Evolutionary conservation across 37 sponge, comb jelly and placozoan genomes (phyloP).

Genomic region (Aplysina aerophoba): DNA sequence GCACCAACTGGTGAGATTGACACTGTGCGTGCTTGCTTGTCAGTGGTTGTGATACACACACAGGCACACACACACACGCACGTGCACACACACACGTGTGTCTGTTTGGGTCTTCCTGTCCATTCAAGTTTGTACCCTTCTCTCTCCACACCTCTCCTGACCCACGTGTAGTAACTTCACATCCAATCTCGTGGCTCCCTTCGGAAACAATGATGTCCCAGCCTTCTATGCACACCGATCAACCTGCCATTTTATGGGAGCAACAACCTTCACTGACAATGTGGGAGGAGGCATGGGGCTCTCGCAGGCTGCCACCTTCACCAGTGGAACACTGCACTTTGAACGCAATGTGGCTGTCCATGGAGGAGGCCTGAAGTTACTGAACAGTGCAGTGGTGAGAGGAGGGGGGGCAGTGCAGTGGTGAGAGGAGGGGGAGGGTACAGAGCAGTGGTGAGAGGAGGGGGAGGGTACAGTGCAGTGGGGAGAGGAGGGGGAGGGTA

Average conservation of each 20-base stretch:
- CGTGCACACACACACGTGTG: no score
- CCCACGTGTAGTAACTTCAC: background rate
- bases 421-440: no score
- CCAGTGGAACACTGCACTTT: background rate
- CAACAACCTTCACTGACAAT: background rate
- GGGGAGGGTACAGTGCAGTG: no score
- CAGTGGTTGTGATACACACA: no score
- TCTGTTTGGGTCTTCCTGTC: no score
- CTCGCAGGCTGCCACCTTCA: background rate
- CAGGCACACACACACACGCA: no score
- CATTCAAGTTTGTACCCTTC: background rate
- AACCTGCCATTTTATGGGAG: background rate
- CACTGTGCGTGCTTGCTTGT: no score
- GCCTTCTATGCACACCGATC: background rate
- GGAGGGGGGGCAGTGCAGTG: no score
- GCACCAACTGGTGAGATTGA: background rate
- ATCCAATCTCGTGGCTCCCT: background rate
- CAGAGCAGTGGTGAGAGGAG: no score
- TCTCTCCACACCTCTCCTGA: background rate
- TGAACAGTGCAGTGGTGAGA: background rate
- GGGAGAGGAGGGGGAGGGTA: no score
- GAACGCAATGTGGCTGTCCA: background rate
- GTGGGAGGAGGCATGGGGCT: background rate
- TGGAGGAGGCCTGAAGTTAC: background rate
- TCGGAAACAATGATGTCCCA: background rate